Base-by-base conservation (phyloP, 2,888 invertebrate genomes). In the Pollenia angustigena region DNA sequence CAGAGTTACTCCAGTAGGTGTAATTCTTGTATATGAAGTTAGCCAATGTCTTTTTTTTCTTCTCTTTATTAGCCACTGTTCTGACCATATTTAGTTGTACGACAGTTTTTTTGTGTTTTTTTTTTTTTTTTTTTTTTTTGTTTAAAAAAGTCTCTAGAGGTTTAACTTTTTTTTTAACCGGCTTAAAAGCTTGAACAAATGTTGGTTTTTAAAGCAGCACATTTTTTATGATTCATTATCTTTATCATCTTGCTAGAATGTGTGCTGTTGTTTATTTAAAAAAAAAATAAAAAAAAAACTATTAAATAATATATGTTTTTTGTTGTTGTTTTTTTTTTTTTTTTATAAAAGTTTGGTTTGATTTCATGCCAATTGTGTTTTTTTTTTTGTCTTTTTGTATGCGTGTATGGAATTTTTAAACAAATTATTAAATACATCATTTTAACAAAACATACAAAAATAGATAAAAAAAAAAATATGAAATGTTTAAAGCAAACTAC, bases 221-320 rank as follows among this genome's bases (percentile, higher is more conserved):
- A 46, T 23, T 71, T 18, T 76, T 76, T 66, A 66, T 66, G 76
- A 66, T 78, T 78, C 66, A 66, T 78, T 76, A 54, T 54, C 54
- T 52, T 69, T 44, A 60, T 44, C 52, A 81, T 64, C 60, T 16
- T 23, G 44, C 23, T 74, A 23, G 52, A 23, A 60, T 69, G 52
- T 69, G 40, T 60, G 62, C 40, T n/a, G 16, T 40, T 69, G 69
- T 69, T 69, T 44, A 16, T 54, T 32, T 4, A 32, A 32, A n/a
- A n/a, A n/a, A 32, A 32, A 32, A 32, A 32, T 0, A 6, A 18
- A 60, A 54, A 40, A 81, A 32, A 18, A 1, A 10, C 44, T 62
- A 69, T 78, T 72, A 72, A 71, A 83, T 72, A 54, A 78, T 64
- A 54, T 42, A 18, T 1, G 18, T 18, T 18, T 18, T n/a, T n/a